Conservation (phyloP, 2,113 vertebrate species). For the Macquaria ambigua region DNA sequence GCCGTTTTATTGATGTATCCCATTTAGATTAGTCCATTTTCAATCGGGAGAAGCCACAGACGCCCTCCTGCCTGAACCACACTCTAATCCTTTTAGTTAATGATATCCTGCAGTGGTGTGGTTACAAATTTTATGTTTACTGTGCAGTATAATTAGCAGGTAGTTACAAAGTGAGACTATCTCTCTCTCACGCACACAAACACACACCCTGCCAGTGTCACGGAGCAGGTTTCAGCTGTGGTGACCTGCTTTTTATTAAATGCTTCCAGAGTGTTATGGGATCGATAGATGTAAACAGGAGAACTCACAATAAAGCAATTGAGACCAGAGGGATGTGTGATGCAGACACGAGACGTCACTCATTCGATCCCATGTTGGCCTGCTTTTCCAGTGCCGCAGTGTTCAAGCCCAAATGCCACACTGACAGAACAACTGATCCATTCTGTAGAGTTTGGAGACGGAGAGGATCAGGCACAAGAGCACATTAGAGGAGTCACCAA, state of each 20-base stretch:
- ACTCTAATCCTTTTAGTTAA: conserved; percentile 91
- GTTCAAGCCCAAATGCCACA: background rate
- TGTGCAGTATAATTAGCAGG: conserved; percentile 80
- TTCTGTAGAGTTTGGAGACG: background rate
- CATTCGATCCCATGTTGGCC: background rate
- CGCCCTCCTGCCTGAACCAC: conserved; percentile 74
- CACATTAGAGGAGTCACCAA: background rate
- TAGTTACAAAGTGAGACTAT: conserved; percentile 51
- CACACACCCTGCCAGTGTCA: background rate
- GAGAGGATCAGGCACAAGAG: background rate
- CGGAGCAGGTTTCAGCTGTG: conserved; percentile 22
- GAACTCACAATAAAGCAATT: conserved; percentile 9
- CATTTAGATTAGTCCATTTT: conserved; percentile 89
- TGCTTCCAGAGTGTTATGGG: conserved; percentile 22
- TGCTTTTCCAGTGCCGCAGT: background rate
- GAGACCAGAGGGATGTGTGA: conserved; percentile 6
- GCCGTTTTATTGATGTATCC: conserved; percentile 86
- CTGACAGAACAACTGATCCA: conserved; percentile 13
- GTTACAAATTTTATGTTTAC: conserved; percentile 86
- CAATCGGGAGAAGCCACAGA: conserved; percentile 82
- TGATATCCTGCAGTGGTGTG: conserved; percentile 81
- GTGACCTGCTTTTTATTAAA: conserved; percentile 40
- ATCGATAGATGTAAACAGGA: conserved; percentile 36
- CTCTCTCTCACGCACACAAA: conserved; percentile 13
- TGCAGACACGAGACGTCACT: background rate